Conservation (phyloP, 2,888 invertebrate genomes). For the Cataglyphis albicans region DNA sequence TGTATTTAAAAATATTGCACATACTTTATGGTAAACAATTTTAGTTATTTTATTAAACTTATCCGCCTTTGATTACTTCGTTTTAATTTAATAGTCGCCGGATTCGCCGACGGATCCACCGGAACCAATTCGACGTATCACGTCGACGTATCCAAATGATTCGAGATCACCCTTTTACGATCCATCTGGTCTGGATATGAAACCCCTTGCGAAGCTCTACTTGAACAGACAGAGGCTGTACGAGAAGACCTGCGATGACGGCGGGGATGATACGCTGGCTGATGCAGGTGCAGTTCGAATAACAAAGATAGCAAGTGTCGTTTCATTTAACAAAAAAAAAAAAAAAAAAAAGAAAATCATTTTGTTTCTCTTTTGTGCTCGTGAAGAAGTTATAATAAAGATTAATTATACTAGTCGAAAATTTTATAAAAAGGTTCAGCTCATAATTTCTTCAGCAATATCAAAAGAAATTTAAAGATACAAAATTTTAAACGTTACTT, state of each 20-base stretch:
- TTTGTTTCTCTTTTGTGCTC: conserved; percentile 24
- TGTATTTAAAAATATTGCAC: not conserved
- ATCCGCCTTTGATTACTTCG: not conserved
- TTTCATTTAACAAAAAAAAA: conserved; percentile 60
- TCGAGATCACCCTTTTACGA: conserved; percentile 97
- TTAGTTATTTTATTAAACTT: not conserved
- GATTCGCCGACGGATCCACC: conserved; percentile 92
- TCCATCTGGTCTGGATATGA: conserved; percentile 89
- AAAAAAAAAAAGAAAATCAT: not conserved
- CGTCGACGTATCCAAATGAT: conserved; percentile 96
- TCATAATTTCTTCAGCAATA: not conserved
- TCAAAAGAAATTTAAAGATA: not conserved
- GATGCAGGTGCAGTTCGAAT: conserved; percentile 86
- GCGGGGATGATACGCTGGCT: conserved; percentile 87
- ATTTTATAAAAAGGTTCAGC: not conserved
- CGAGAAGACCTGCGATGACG: conserved; percentile 91
- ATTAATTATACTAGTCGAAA: conserved; percentile 5
- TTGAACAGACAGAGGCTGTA: conserved; percentile 92
- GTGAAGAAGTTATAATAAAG: conserved; percentile 1
- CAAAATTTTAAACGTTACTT: conserved; percentile 9
- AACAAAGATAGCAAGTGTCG: conserved; percentile 88
- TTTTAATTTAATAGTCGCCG: conserved; percentile 88
- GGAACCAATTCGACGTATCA: conserved; percentile 95
- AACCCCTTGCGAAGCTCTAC: conserved; percentile 94
- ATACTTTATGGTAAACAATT: not conserved